Conservation (phyloP, 2,888 invertebrate species). For the Ctena decussata region DNA sequence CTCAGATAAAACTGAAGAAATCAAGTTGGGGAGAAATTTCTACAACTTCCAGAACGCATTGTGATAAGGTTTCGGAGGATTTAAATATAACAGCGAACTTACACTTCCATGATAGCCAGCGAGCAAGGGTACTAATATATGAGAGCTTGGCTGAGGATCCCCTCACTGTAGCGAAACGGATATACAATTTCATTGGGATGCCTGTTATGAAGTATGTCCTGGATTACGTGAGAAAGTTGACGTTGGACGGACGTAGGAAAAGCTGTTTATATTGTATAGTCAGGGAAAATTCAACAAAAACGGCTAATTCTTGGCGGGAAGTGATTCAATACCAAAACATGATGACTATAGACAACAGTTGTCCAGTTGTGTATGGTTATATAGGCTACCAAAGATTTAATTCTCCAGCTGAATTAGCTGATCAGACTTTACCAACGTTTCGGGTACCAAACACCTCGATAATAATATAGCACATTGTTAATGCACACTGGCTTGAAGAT, state of each 20-base stretch:
- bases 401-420: not conserved
- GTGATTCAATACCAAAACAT: conserved; percentile 20
- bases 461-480: conserved; percentile 33
- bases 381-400: conserved; percentile 48
- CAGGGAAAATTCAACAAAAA: conserved; percentile 48
- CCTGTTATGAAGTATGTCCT: conserved; percentile 23
- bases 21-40: conserved; percentile 35
- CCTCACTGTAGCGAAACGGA: conserved; percentile 30
- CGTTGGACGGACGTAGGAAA: conserved; percentile 30
- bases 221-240: conserved; percentile 43
- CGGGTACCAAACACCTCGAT: conserved; percentile 18
- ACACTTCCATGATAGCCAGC: conserved; percentile 12
- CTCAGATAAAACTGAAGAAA: conserved; percentile 43
- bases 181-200: conserved; percentile 33
- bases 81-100: conserved; percentile 37
- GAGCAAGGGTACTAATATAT: conserved; percentile 46
- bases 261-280: conserved; percentile 28
- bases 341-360: conserved; percentile 44
- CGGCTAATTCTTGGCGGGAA: conserved; percentile 55
- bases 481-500: too few species aligned
- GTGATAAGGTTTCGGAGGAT: conserved; percentile 40
- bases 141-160: conserved; percentile 57
- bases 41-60: conserved; percentile 21
- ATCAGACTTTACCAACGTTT: conserved; percentile 28
- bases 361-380: conserved; percentile 35